These are phyloP conservation scores for Lepidurus arcticus DNA, from an alignment of 1,140 invertebrate species.

Conservation along the genomic window DNA sequence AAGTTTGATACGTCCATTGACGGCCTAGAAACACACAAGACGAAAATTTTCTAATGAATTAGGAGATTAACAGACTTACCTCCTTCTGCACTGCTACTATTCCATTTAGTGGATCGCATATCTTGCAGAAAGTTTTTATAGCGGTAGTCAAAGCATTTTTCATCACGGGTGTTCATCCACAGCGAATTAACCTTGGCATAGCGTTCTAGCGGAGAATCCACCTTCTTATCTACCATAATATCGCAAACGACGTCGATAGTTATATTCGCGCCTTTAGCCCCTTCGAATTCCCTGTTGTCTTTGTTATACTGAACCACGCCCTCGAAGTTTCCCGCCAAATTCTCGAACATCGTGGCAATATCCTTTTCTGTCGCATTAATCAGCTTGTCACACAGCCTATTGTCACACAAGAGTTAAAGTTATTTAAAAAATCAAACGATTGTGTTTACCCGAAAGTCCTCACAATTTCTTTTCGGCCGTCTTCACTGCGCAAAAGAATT, in stretches of 20 bases:
- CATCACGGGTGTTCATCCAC: constrained; percentile 58
- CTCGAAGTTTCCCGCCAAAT: constrained; percentile 66
- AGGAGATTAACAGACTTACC: constrained; percentile 23
- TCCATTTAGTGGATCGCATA: constrained; percentile 64
- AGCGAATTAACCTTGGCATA: constrained; percentile 67
- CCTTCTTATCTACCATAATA: constrained; percentile 60
- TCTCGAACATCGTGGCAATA: constrained; percentile 71
- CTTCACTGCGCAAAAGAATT: constrained; percentile 20
- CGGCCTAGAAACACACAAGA: constrained; percentile 49
- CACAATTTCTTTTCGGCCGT: constrained; percentile 25
- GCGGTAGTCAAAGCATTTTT: constrained; percentile 75
- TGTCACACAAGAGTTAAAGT: constrained; percentile 38
- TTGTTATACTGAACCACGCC: constrained; percentile 91
- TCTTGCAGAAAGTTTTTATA: constrained; percentile 72
- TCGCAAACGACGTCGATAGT: constrained; percentile 74
- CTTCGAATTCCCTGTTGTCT: constrained; percentile 71
- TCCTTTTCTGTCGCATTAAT: constrained; percentile 60
- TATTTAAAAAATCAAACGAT: constrained; percentile 36
- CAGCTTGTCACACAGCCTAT: constrained; percentile 69
- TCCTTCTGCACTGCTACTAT: constrained; percentile 46
- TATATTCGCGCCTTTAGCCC: constrained; percentile 56
- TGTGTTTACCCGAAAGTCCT: constrained; percentile 29
- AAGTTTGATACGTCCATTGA: constrained; percentile 93
- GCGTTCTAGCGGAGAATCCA: constrained; percentile 57
- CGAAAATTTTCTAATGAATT: background rate